Percentiles rank a stretch among this genome's conserved stretches.
phyloP scores from a whole-genome alignment of 2,888 invertebrate species.

The Callosobruchus maculatus region DNA sequence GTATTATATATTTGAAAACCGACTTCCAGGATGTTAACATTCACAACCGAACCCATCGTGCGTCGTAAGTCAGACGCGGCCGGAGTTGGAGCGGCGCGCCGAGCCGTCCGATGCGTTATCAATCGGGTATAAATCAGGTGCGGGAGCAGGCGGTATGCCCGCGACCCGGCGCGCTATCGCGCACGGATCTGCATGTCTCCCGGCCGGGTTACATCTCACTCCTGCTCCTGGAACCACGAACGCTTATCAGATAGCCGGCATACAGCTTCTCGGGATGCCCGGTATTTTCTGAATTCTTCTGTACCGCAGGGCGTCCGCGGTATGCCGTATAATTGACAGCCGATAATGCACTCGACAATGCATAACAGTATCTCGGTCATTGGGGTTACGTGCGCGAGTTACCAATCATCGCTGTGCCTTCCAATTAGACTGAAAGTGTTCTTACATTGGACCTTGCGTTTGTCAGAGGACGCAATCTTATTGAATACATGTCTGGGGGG shows the following conservation, averaged over 20 bases:
- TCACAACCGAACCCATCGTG: neutral
- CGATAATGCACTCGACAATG: neutral
- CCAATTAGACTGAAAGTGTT: no score
- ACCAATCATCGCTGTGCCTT: no score
- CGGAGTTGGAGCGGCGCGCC: no score
- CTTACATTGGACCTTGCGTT: no score
- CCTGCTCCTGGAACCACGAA: constrained; percentile 28
- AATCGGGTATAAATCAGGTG: constrained; percentile 45
- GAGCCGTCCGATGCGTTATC: constrained; percentile 43
- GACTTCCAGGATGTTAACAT: neutral
- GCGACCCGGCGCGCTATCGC: constrained; percentile 15
- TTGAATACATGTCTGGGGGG: no score
- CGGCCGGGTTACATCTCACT: constrained; percentile 43
- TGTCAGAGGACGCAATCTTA: no score
- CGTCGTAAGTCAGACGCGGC: neutral
- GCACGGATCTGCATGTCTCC: constrained; percentile 27
- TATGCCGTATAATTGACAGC: neutral
- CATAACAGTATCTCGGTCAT: neutral
- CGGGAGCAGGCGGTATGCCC: constrained; percentile 38
- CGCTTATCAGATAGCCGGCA: neutral
- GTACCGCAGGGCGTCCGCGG: neutral
- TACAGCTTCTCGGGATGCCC: neutral
- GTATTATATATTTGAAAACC: no score
- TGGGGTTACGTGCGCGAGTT: neutral
- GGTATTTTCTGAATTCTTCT: neutral